Conservation (phyloP, 2,113 vertebrate species). For the Desmodus rotundus region DNA sequence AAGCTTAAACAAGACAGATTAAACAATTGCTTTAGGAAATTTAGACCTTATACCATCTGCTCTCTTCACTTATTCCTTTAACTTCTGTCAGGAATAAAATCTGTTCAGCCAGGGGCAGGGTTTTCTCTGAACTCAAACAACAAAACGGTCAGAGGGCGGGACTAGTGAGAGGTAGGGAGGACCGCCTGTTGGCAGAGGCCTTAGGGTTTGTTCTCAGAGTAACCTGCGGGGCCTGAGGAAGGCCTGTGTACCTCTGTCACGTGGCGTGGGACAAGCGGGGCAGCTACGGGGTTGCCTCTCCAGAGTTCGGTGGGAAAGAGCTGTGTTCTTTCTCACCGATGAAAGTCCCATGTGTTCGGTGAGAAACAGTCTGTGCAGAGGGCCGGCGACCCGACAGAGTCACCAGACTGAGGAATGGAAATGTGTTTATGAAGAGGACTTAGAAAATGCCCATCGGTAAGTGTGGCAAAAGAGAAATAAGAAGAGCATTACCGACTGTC, state of each 20-base stretch:
- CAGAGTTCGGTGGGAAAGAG: background rate
- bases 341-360: too few relatives aligned
- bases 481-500: background rate
- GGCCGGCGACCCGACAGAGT: background rate
- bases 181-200: background rate
- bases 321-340: too few relatives aligned
- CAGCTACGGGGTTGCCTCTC: background rate
- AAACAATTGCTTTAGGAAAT: background rate
- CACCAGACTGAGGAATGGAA: background rate
- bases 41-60: background rate
- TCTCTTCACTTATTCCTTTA: background rate
- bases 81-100: background rate
- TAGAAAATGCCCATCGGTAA: background rate
- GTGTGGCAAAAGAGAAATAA: background rate
- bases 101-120: background rate
- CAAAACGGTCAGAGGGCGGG: background rate
- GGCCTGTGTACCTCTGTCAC: background rate
- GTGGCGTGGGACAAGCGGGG: background rate
- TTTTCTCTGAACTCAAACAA: background rate
- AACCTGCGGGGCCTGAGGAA: background rate
- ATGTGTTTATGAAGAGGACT: background rate
- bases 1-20: background rate
- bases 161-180: background rate
- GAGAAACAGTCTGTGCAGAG: background rate
- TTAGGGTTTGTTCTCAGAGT: background rate